phyloP scores from a whole-genome alignment of 2,888 invertebrate species.

The Sthenelais limicola region DNA sequence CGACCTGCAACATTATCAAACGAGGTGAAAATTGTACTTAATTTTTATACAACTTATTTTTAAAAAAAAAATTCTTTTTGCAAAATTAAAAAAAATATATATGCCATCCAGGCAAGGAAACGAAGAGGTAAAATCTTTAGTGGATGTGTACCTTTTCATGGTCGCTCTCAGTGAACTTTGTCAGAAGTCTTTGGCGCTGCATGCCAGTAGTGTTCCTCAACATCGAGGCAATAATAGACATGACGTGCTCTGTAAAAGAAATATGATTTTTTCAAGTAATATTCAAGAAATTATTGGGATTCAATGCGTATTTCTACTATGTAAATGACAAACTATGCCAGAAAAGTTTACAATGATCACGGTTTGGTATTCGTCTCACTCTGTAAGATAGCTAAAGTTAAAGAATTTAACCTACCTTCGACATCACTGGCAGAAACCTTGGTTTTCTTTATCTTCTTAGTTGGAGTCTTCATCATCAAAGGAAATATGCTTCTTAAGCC shows the following conservation, averaged over 20 bases:
- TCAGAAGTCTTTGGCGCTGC: constrained; percentile 90
- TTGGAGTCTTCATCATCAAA: constrained; percentile 98
- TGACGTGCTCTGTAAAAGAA: constrained; percentile 81
- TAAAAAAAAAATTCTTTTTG: too few species aligned
- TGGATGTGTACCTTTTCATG: constrained; percentile 82
- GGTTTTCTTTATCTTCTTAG: constrained; percentile 76
- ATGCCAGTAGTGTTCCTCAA: constrained; percentile 91
- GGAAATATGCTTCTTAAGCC: constrained; percentile 96
- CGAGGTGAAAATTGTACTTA: too few species aligned
- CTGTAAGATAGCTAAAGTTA: neutral
- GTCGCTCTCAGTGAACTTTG: constrained; percentile 98
- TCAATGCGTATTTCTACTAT: too few species aligned
- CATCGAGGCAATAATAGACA: constrained; percentile 92
- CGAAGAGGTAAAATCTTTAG: neutral
- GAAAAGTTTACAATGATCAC: too few species aligned
- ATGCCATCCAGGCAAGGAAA: too few species aligned
- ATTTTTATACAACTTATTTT: too few species aligned
- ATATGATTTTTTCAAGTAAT: too few species aligned
- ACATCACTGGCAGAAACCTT: constrained; percentile 81
- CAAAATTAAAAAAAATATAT: too few species aligned
- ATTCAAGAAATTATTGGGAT: too few species aligned
- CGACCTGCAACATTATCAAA: constrained; percentile 77
- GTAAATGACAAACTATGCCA: too few species aligned
- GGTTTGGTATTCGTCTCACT: too few species aligned
- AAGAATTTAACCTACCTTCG: constrained; percentile 77